A percentile compares a stretch with the other conserved stretches of the same genome.
These are phyloP conservation scores for Rostrhamus sociabilis DNA, from an alignment of 2,797 vertebrate genomes.

Conservation along the genomic window DNA sequence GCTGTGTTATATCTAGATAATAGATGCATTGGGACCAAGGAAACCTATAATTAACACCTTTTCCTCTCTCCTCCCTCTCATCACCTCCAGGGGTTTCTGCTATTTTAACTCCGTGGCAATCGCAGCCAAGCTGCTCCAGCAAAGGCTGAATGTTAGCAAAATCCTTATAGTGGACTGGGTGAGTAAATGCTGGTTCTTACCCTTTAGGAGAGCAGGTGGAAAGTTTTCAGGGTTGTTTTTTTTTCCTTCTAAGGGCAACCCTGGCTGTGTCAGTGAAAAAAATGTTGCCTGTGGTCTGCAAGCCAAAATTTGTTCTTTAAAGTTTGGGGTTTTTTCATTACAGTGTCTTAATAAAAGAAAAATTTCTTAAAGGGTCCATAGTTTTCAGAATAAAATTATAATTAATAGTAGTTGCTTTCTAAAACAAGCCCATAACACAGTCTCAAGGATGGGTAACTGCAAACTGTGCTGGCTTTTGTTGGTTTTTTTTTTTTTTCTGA, in stretches of 20 bases:
- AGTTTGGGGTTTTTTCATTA: not conserved
- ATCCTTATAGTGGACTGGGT: conserved; percentile 98
- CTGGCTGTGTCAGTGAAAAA: not conserved
- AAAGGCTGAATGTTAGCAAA: conserved; percentile 91
- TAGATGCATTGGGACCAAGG: not conserved
- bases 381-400: not conserved
- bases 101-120: conserved; percentile 97
- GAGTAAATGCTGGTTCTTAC: conserved; percentile 55
- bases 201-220: not conserved
- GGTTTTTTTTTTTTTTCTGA: not conserved
- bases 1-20: not conserved
- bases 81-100: conserved; percentile 91
- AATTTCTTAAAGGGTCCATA: not conserved
- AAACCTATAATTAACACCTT: not conserved
- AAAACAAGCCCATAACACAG: not conserved
- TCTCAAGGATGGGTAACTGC: not conserved
- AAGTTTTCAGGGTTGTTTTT: not conserved
- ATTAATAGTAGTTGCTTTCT: not conserved
- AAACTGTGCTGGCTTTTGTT: not conserved
- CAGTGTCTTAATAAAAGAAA: not conserved
- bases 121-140: conserved; percentile 94
- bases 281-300: not conserved
- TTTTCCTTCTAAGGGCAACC: not conserved
- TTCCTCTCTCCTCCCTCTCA: not conserved
- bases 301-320: not conserved